Evolutionary conservation across 2,888 invertebrate species (phyloP).

Genomic region (Diarsia brunnea): DNA sequence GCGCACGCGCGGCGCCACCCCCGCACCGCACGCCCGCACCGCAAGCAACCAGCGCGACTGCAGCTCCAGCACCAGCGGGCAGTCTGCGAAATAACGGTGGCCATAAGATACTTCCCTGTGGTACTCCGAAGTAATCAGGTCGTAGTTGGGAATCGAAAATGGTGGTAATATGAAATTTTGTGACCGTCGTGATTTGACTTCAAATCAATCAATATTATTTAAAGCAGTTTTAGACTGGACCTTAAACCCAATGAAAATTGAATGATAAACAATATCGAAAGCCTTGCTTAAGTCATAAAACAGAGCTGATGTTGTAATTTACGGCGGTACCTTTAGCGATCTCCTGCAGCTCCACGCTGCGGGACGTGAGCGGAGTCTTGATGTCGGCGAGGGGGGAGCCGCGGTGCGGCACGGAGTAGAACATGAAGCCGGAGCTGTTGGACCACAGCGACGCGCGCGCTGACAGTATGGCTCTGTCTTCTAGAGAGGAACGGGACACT

Average conservation of each 20-base stretch:
- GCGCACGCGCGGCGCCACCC: slow-evolving; percentile 90
- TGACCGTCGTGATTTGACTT: neutral
- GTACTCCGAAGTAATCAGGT: neutral
- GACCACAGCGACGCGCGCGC: slow-evolving; percentile 86
- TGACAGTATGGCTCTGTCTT: slow-evolving; percentile 37
- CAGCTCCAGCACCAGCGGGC: slow-evolving; percentile 92
- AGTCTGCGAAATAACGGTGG: slow-evolving; percentile 89
- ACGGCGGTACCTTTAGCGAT: slow-evolving; percentile 92
- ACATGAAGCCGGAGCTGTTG: slow-evolving; percentile 93
- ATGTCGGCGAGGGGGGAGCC: slow-evolving; percentile 95
- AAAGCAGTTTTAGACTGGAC: neutral
- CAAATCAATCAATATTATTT: neutral
- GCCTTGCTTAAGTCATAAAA: neutral
- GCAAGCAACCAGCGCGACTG: slow-evolving; percentile 87
- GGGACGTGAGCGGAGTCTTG: slow-evolving; percentile 93
- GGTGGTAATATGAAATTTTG: neutral
- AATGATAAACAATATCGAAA: neutral
- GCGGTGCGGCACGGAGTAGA: slow-evolving; percentile 96
- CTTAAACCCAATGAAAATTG: neutral
- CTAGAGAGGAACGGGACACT: slow-evolving; percentile 22
- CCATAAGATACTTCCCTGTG: neutral
- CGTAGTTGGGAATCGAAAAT: neutral
- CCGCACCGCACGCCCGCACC: slow-evolving; percentile 66
- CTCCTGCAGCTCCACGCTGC: slow-evolving; percentile 95
- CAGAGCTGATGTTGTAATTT: neutral